Percentiles rank a stretch among this genome's conserved stretches.
These are phyloP conservation scores for Xanthorhoe spadicearia DNA, from an alignment of 2,888 invertebrate species.

Conservation along the genomic window DNA sequence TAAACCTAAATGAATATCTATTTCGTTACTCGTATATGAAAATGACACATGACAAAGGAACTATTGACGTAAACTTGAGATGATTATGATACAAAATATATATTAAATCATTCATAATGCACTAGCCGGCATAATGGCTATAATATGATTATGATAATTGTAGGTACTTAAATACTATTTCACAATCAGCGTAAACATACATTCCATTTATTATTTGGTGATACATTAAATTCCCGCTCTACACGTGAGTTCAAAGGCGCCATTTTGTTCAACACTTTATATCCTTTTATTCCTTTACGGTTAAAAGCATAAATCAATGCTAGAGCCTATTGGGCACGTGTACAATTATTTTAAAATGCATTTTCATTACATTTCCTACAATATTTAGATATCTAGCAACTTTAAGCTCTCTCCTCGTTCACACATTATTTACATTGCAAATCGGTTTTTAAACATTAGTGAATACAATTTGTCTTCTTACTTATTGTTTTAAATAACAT, in stretches of 20 bases:
- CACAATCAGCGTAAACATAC: slow-evolving; percentile 64
- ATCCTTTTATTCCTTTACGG: too few species aligned
- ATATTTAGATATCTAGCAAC: slow-evolving; percentile 33
- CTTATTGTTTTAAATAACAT: neutral
- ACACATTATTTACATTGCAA: slow-evolving; percentile 27
- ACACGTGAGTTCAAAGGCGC: slow-evolving; percentile 17
- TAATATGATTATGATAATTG: slow-evolving; percentile 54
- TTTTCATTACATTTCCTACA: slow-evolving; percentile 23
- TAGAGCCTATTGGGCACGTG: slow-evolving; percentile 9
- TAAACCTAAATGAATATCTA: slow-evolving; percentile 64
- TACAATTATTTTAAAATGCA: slow-evolving; percentile 24
- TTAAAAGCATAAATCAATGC: neutral
- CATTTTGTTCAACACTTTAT: slow-evolving; percentile 1
- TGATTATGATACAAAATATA: slow-evolving; percentile 49
- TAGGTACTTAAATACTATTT: slow-evolving; percentile 54
- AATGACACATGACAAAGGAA: slow-evolving; percentile 85
- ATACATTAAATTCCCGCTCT: slow-evolving; percentile 45
- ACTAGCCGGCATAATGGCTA: slow-evolving; percentile 72
- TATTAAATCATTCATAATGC: slow-evolving; percentile 57
- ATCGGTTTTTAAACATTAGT: slow-evolving; percentile 3
- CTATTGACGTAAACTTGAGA: slow-evolving; percentile 82
- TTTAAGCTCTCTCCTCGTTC: slow-evolving; percentile 30
- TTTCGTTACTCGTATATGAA: slow-evolving; percentile 76
- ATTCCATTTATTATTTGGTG: slow-evolving; percentile 73
- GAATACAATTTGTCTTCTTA: neutral